phyloP scores from a whole-genome alignment of 2,888 invertebrate genomes.

The Andrena hattorfiana region DNA sequence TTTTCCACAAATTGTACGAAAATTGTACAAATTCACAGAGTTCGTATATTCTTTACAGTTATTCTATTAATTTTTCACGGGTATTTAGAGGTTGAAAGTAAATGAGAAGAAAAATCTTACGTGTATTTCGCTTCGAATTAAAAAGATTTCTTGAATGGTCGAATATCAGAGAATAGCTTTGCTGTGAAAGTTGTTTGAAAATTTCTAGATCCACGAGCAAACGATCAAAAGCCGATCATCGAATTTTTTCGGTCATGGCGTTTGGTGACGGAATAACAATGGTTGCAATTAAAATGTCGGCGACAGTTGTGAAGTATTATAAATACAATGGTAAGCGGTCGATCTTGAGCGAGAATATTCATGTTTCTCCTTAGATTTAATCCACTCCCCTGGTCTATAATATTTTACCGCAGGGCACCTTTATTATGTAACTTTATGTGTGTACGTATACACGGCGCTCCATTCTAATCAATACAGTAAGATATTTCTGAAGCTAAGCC shows the following conservation, averaged over 20 bases:
- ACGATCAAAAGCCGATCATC: not conserved
- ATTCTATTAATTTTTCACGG: too few relatives aligned
- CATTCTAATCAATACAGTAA: conserved; percentile 19
- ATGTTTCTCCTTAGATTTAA: conserved; percentile 30
- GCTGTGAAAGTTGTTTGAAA: not conserved
- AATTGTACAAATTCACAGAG: too few relatives aligned
- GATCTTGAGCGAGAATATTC: conserved; percentile 17
- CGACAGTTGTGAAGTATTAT: conserved; percentile 36
- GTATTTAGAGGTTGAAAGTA: too few relatives aligned
- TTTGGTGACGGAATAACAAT: conserved; percentile 8
- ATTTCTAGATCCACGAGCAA: not conserved
- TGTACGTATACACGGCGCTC: conserved; percentile 1
- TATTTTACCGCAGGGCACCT: conserved; percentile 18
- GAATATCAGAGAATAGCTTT: not conserved
- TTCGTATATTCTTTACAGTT: too few relatives aligned
- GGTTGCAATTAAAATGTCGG: conserved; percentile 37
- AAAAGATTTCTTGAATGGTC: not conserved
- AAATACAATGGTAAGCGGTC: conserved; percentile 27
- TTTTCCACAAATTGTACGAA: too few relatives aligned
- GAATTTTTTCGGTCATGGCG: not conserved
- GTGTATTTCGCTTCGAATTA: not conserved
- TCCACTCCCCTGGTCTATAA: conserved; percentile 13
- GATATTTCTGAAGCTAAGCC: conserved; percentile 10
- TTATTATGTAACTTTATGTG: conserved; percentile 16
- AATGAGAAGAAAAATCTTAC: too few relatives aligned